A percentile compares a stretch with the other conserved stretches of the same genome.
phyloP scores from a whole-genome alignment of 1,140 invertebrate genomes.

The Diachasma alloeum region DNA sequence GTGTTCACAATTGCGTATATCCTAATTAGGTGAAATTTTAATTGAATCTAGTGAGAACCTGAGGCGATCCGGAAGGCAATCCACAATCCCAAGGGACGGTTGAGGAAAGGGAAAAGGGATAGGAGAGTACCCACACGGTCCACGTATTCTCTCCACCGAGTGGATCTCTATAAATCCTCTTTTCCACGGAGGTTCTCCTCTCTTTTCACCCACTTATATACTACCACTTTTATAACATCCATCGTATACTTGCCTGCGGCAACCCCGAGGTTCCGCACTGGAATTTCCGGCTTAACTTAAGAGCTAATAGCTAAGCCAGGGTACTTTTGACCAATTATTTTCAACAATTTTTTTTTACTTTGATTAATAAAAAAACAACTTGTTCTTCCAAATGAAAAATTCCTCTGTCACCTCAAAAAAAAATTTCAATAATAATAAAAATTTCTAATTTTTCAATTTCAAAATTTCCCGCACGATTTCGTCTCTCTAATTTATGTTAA shows the following conservation, averaged over 20 bases:
- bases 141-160: conserved; percentile 34
- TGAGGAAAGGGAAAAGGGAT: conserved; percentile 23
- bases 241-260: conserved; percentile 17
- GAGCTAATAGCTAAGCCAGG: conserved; percentile 49
- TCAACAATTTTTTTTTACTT: not conserved
- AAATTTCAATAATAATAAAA: too few species aligned
- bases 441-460: too few species aligned
- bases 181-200: conserved; percentile 18
- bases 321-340: conserved; percentile 5
- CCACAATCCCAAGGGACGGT: not conserved
- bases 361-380: too few species aligned
- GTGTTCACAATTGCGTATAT: not conserved
- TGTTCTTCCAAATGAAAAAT: too few species aligned
- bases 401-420: too few species aligned
- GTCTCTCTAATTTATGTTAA: too few species aligned
- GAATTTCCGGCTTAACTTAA: conserved; percentile 54
- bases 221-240: conserved; percentile 17
- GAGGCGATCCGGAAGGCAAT: conserved; percentile 18
- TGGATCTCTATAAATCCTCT: conserved; percentile 49
- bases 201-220: conserved; percentile 22
- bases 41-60: conserved; percentile 41
- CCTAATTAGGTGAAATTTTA: conserved; percentile 48
- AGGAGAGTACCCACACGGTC: conserved; percentile 35
- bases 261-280: conserved; percentile 40
- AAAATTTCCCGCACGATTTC: too few species aligned